These are phyloP conservation scores for Xylocampa areola DNA, from an alignment of 2,888 invertebrate genomes.

Conservation along the genomic window DNA sequence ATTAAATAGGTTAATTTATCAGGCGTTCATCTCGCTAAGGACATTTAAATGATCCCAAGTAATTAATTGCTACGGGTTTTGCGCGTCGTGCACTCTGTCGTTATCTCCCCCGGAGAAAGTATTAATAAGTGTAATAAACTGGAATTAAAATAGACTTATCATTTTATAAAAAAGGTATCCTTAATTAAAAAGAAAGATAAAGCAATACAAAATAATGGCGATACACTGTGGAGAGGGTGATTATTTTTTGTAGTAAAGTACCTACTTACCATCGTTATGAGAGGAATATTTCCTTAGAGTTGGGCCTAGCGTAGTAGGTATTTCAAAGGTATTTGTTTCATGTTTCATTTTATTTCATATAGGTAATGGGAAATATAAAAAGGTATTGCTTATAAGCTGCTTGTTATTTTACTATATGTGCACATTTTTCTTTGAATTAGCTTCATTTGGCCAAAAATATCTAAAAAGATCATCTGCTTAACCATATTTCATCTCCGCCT, in stretches of 20 bases:
- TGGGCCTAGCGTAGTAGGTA: conserved; percentile 5
- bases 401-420: conserved; percentile 8
- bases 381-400: neutral
- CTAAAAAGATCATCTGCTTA: no score
- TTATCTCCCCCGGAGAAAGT: conserved; percentile 42
- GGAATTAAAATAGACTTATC: conserved; percentile 39
- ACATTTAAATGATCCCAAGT: conserved; percentile 62
- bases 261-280: conserved; percentile 10
- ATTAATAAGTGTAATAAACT: conserved; percentile 46
- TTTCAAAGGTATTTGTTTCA: conserved; percentile 10
- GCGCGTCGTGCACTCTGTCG: conserved; percentile 38
- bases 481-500: no score
- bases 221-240: conserved; percentile 17
- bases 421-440: neutral
- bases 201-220: conserved; percentile 16
- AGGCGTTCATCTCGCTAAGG: conserved; percentile 53
- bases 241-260: conserved; percentile 40
- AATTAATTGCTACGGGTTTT: conserved; percentile 62
- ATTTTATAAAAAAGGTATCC: conserved; percentile 27
- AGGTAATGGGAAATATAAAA: neutral
- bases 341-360: no score
- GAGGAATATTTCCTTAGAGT: conserved; percentile 16
- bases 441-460: neutral
- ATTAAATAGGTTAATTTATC: conserved; percentile 60
- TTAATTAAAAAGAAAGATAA: conserved; percentile 16